Evolutionary conservation across 1,140 invertebrate species (phyloP).

Genomic region (Drosophila orena): DNA sequence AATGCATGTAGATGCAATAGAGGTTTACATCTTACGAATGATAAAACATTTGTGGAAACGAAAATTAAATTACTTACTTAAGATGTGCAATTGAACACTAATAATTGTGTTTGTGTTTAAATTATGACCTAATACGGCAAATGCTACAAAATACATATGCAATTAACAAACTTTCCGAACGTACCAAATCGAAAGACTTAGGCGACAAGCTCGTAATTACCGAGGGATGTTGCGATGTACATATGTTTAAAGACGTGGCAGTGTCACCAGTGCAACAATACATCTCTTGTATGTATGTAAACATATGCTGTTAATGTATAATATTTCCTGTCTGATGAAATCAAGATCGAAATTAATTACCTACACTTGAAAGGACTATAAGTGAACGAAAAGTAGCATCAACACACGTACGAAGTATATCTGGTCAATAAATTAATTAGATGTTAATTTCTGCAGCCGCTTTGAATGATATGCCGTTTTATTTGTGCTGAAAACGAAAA

Average conservation of each 20-base stretch:
- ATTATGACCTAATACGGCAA: neutral
- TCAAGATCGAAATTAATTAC: neutral
- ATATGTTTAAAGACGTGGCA: slow-evolving; percentile 47
- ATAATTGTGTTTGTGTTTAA: slow-evolving; percentile 4
- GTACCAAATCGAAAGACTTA: slow-evolving; percentile 31
- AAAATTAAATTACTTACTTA: neutral
- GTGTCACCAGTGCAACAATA: slow-evolving; percentile 41
- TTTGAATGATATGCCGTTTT: slow-evolving; percentile 19
- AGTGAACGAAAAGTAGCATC: neutral
- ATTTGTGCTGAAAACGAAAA: slow-evolving; percentile 10
- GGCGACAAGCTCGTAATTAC: slow-evolving; percentile 16
- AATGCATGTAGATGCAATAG: slow-evolving; percentile 16
- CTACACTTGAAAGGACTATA: neutral
- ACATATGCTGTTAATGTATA: slow-evolving; percentile 19
- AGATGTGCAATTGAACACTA: neutral
- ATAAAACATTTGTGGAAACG: neutral
- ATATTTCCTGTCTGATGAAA: slow-evolving; percentile 15
- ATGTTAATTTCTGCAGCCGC: slow-evolving; percentile 8
- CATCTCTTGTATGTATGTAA: slow-evolving; percentile 24
- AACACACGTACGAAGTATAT: neutral
- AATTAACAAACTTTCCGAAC: neutral
- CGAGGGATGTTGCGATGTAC: slow-evolving; percentile 8
- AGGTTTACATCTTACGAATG: neutral
- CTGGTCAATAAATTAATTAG: neutral
- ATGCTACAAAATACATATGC: neutral